A percentile compares a stretch with the other conserved stretches of the same genome.
Conservation (phyloP, 92 coral and sea anemone genomes). For the Paragorgia papillata region DNA sequence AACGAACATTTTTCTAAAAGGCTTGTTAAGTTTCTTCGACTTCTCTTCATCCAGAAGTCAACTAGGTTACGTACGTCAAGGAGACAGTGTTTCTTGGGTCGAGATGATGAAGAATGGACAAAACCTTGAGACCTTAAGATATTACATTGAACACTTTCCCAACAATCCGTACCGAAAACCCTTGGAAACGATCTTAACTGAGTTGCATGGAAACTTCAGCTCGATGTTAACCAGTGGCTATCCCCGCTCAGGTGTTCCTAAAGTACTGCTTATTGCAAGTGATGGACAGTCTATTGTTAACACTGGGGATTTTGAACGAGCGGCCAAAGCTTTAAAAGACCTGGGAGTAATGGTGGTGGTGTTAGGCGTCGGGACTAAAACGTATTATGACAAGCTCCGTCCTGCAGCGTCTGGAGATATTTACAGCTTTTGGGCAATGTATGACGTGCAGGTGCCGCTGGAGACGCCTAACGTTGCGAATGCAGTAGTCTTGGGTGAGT, state of each 20-base stretch:
- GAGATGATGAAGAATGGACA: conserved; percentile 19
- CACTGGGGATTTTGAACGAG: conserved; percentile 32
- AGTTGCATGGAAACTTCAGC: conserved; percentile 8
- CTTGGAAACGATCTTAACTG: conserved; percentile 28
- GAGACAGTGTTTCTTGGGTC: conserved; percentile 50
- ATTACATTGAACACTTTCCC: conserved; percentile 1
- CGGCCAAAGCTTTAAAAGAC: conserved; percentile 44
- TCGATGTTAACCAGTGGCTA: conserved; percentile 26
- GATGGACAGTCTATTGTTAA: conserved; percentile 70
- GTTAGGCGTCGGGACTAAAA: conserved; percentile 19
- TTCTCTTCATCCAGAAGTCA: conserved; percentile 73
- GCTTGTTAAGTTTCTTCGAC: conserved; percentile 77
- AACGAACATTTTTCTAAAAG: conserved; percentile 71
- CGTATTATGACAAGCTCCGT: conserved; percentile 22
- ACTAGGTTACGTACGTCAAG: conserved; percentile 71
- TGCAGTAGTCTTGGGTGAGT: conserved; percentile 36
- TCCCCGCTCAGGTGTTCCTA: conserved; percentile 10
- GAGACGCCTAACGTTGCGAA: conserved; percentile 34
- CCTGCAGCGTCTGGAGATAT: conserved; percentile 23
- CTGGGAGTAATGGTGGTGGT: conserved; percentile 31
- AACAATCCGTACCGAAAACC: conserved; percentile 19
- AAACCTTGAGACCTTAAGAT: not conserved
- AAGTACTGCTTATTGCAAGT: conserved; percentile 74
- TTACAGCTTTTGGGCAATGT: conserved; percentile 35
- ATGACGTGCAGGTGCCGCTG: conserved; percentile 31